These are phyloP conservation scores for Empis stercorea DNA, from an alignment of 2,888 invertebrate genomes.

Conservation along the genomic window DNA sequence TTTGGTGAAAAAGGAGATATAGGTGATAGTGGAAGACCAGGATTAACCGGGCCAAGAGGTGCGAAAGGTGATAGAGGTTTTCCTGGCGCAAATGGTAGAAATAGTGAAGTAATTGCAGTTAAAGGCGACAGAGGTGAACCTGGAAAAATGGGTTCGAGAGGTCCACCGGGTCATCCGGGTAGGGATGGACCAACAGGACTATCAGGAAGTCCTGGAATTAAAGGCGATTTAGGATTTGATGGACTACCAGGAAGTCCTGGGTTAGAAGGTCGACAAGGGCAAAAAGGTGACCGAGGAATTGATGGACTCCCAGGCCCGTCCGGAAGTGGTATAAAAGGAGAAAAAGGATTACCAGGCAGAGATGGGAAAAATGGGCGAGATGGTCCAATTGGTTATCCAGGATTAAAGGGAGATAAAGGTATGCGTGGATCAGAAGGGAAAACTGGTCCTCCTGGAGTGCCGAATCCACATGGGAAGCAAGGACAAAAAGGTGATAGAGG, in stretches of 20 bases:
- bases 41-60: slow-evolving; percentile 29
- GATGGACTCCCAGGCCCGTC: slow-evolving; percentile 43
- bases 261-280: slow-evolving; percentile 36
- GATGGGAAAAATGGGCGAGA: slow-evolving; percentile 63
- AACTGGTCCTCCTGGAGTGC: slow-evolving; percentile 49
- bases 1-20: slow-evolving; percentile 31
- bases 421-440: slow-evolving; percentile 54
- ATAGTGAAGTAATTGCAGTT: slow-evolving; percentile 41
- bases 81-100: slow-evolving; percentile 43
- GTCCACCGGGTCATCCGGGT: slow-evolving; percentile 55
- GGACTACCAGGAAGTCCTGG: slow-evolving; percentile 46
- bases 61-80: slow-evolving; percentile 42
- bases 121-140: slow-evolving; percentile 62
- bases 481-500: slow-evolving; percentile 63
- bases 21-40: slow-evolving; percentile 62
- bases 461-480: slow-evolving; percentile 51
- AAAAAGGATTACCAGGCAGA: slow-evolving; percentile 68
- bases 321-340: slow-evolving; percentile 59
- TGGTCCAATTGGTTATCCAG: slow-evolving; percentile 54
- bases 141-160: slow-evolving; percentile 35
- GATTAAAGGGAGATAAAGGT: slow-evolving; percentile 62
- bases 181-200: slow-evolving; percentile 31
- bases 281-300: slow-evolving; percentile 46
- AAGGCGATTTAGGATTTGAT: slow-evolving; percentile 60
- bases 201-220: slow-evolving; percentile 54